These are phyloP conservation scores for Drosophila demipolita DNA, from an alignment of 2,888 invertebrate species.

Conservation along the genomic window DNA sequence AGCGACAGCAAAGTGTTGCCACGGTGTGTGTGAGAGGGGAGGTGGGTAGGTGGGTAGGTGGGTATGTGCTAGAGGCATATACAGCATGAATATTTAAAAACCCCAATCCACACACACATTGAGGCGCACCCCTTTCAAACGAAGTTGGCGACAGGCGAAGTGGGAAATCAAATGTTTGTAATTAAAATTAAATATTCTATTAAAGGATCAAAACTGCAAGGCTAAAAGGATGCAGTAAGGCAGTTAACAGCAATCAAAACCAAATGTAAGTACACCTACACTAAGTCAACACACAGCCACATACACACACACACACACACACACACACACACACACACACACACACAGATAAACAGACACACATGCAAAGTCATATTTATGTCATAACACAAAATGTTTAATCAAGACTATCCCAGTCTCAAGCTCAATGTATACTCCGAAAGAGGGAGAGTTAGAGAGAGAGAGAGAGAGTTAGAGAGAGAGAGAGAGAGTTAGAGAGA, in stretches of 20 bases:
- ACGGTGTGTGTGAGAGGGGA: neutral
- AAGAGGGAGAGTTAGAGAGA: neutral
- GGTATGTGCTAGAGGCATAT: slow-evolving; percentile 35
- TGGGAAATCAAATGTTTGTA: slow-evolving; percentile 81
- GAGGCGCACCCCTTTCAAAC: neutral
- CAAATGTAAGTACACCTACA: slow-evolving; percentile 57
- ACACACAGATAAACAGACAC: neutral
- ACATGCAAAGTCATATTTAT: slow-evolving; percentile 44
- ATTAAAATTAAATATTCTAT: slow-evolving; percentile 81
- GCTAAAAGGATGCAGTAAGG: slow-evolving; percentile 72
- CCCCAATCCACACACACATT: slow-evolving; percentile 5
- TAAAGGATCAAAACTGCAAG: slow-evolving; percentile 80
- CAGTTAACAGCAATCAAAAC: slow-evolving; percentile 79
- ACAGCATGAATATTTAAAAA: slow-evolving; percentile 72
- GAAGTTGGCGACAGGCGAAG: slow-evolving; percentile 56
- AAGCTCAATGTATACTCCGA: neutral
- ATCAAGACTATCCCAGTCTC: slow-evolving; percentile 44
- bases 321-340: neutral
- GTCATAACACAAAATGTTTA: slow-evolving; percentile 77
- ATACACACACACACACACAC: neutral
- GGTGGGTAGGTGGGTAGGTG: neutral
- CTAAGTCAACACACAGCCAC: slow-evolving; percentile 19
- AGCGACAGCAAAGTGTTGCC: slow-evolving; percentile 28
- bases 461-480: neutral
- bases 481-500: neutral